Evolutionary conservation across 2,113 vertebrate genomes (phyloP).

Genomic region (Cervus canadensis): DNA sequence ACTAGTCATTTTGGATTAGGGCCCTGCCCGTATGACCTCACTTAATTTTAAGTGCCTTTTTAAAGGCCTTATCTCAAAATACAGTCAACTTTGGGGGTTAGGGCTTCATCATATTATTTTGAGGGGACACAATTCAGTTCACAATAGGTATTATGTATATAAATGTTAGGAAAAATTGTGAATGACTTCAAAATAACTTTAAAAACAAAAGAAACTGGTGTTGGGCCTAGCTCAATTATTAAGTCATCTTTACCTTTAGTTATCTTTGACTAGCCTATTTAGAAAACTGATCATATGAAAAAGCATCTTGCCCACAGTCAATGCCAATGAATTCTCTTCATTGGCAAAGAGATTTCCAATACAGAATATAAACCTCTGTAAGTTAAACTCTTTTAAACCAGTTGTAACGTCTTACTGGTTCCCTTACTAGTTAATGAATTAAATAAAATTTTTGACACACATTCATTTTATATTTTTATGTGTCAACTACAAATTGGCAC

Average conservation of each 20-base stretch:
- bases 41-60: neutral
- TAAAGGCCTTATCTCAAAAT: neutral
- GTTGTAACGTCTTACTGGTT: neutral
- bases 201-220: neutral
- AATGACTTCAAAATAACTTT: conserved; percentile 19
- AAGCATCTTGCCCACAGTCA: neutral
- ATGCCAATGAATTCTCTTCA: neutral
- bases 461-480: neutral
- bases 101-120: neutral
- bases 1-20: neutral
- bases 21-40: neutral
- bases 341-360: neutral
- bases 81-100: neutral
- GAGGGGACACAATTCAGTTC: neutral
- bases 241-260: neutral
- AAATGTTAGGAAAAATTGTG: neutral
- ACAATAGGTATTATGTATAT: neutral
- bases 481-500: neutral
- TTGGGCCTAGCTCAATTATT: neutral
- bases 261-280: neutral
- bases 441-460: neutral
- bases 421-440: neutral
- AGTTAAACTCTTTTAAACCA: neutral
- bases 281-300: neutral
- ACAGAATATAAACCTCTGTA: neutral